Base-by-base conservation (phyloP, 1,140 invertebrate species). In the Antheraea pernyi region DNA sequence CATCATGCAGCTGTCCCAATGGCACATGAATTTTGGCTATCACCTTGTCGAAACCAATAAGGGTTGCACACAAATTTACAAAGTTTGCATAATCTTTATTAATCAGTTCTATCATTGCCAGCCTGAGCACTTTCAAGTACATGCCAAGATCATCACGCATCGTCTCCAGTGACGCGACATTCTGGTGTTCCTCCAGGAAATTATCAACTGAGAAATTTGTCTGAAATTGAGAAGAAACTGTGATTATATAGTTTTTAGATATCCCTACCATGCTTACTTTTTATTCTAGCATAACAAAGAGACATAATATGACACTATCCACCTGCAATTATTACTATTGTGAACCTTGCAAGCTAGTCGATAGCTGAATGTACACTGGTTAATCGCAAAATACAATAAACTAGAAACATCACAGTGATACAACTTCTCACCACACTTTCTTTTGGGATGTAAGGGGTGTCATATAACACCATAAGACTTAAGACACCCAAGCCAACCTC, bases 71-170 rank as follows among this genome's bases (percentile, higher is more conserved):
- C 53, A 99, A 91, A 93, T 98, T 98, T 8, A 99, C 98, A 94
- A 99, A 99, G 90, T 99, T 98, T 4, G 97, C 97, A 93, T 99
- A 99, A 85, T 99, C 98, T 87, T 98, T 97, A 90, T 99, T 99
- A 69, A 99, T 99, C 0, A 99, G 93, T 91, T 99, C 98, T 73
- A 99, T 98, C 97, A 99, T 98, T 2, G 98, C 97, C 74, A 97
- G 96, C 76, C 98, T 93, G 7, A 99, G 91, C 13, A 97, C 95
- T 92, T 98, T 99, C 39, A 99, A 90, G 86, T 99, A 99, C 30
- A 97, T 92, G 13, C 96, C 96, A 46, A 99, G 93, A 91, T 99
- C 98, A 92, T 98, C 97, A 65, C 98, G 94, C 87, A 99, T 95
- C 59, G 94, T 96, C 88, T 99, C 98, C 75, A 99, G 90, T 18